Evolutionary conservation across 2,113 vertebrate species (phyloP), one percentile per base, ranked within the genome.

Genomic region (Vireo altiloquus): DNA sequence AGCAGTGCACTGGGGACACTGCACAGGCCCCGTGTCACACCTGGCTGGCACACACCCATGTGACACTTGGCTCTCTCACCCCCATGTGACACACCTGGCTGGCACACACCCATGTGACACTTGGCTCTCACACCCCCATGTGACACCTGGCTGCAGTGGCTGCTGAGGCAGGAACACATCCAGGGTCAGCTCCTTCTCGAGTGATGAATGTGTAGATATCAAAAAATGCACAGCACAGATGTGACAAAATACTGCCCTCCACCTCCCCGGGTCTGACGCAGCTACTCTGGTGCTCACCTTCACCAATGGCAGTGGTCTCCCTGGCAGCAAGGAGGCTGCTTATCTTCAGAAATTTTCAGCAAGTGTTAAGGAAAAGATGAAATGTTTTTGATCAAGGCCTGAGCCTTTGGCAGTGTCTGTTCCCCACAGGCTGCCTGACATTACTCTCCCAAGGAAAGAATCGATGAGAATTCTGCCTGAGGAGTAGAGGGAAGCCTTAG

Each of bases 161-260:
- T n/a, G 53, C 77, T 6, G 27, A 49, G 79, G 79, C 79, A 44
- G 23, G 30, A 63, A 7, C 37, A 9, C 28, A 6, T 69, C 40
- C 90, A 74, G 88, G 90, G 74, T 18, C n/a, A 24, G 30, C 74
- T 71, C 11, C 74, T 91, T n/a, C 63, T 70, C 2, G 23, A 66
- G 66, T 77, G 91, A 53, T 66, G 59, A 27, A 42, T 3, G 70
- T 86, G 87, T 70, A 46, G 66, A 28, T 47, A 56, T 28, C 66
- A 74, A 63, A 74, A 25, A 71, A 16, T 59, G 81, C 87, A 59
- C 82, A 69, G 96, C 94, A 82, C 91, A 74, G 49, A 68, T 42
- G 59, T 92, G 90, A 31, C 92, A 88, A 57, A 94, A 46, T 28
- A 35, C 90, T 92, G 95, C 93, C 93, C 95, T 83, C 31, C 60